Evolutionary conservation across 1,140 invertebrate species (phyloP), one percentile per base, ranked within the genome.

Genomic region (Drosophila equinoxialis): DNA sequence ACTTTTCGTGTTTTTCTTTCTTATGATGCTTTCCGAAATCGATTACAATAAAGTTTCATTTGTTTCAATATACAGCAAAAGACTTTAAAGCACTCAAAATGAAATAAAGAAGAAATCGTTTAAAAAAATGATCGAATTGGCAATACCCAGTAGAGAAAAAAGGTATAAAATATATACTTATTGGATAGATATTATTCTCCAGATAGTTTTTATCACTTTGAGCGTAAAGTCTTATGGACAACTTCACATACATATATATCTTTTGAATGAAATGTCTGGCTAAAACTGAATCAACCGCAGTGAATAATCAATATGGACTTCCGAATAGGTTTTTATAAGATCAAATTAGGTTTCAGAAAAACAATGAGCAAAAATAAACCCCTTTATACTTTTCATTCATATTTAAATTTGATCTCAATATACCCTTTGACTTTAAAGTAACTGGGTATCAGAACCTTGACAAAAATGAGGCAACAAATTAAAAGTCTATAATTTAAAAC

Each of bases 41-140:
- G 82, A 85, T 85, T 86, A 82, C 82, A 87, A 86, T 85, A 85
- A 86, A 86, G 71, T 86, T 87, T 59, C 79, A 85, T 72, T 85
- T 74, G 76, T 77, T 77, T 82, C 75, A 61, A 77, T 77, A 39
- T 77, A 39, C 60, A 14, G 20, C 26, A 64, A 64, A 67, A 7
- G 54, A 48, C 60, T 75, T 71, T 75, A 71, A 75, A 68, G 45
- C 14, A 17, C 45, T 48, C 14, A 7, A 3, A 48, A 20, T 4
- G 0, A 48, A 20, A 48, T 7, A 48, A 8, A 48, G 5, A 10
- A 7, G 23, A 3, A 23, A 10, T 10, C 17, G 8, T 26, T 26
- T 4, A 48, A 48, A 48, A 23, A 3, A 6, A 8, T 17, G 6
- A 20, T 3, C 45, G 45, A 51, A 1, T 51, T 5, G 2, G 3